Base-by-base conservation (phyloP, 2,113 vertebrate species). In the Microcebus jonahi region DNA sequence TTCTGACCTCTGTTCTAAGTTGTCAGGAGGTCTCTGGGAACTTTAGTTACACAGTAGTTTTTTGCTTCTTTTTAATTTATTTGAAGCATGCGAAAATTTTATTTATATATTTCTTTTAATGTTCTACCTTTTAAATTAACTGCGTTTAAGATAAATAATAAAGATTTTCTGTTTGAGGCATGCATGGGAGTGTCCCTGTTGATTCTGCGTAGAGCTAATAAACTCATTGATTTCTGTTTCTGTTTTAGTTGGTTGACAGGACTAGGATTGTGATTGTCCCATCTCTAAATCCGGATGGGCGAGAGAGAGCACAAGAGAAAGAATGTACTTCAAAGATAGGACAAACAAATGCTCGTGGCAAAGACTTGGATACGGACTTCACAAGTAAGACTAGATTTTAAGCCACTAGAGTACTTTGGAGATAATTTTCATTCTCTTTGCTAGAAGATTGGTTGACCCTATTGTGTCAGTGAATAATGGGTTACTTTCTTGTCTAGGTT, bases 181-280 rank as follows among this genome's bases (percentile, higher is more conserved):
- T 92, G n/a, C 3, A 55, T 92, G 11, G 36, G 6, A 75, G 29
- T 13, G 23, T 67, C 27, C 4, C 21, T 80, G 14, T 71, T 83
- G 55, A 61, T 59, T 92, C 86, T 8, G 17, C 29, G 39, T 31
- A 53, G 10, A 81, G 15, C 84, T 95, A 68, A 93, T 88, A 48
- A 76, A 36, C n/a, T 71, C 29, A 12, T 27, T 97, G 68, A 95
- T 39, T 91, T 97, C 63, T 97, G 48, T 96, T 90, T 96, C 77
- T 94, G 27, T 96, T 97, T 80, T 96, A 99, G 99, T 98, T 99
- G 97, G 99, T 99, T 97, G 99, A 99, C 96, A 98, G 99, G 94
- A 99, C 99, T 0, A 99, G 98, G 96, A 99, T 99, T 93, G 98
- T 99, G 96, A 99, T 99, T 71, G 99, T 99, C 79, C 99, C 99